Percentiles rank a stretch among this genome's conserved stretches.
phyloP scores from a whole-genome alignment of 2,797 vertebrate species.

The Chaetophractus vellerosus region DNA sequence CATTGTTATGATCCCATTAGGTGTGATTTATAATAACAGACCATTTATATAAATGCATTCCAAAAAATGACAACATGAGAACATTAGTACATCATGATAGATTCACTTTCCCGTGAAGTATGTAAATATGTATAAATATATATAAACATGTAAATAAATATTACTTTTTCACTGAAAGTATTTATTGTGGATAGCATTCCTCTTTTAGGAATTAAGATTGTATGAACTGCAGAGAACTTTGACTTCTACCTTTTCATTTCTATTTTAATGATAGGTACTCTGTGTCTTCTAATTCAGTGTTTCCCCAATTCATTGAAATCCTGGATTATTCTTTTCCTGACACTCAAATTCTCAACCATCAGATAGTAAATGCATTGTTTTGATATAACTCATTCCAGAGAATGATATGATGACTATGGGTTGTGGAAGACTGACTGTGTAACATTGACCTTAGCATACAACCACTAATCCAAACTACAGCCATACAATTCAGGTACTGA shows the following conservation, averaged over 20 bases:
- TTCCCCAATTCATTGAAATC: not conserved
- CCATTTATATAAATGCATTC: not conserved
- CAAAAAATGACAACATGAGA: slow-evolving; percentile 18
- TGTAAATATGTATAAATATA: not conserved
- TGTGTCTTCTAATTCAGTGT: slow-evolving; percentile 13
- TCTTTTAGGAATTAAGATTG: not conserved
- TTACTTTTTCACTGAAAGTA: not conserved
- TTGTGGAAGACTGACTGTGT: not conserved
- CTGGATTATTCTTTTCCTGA: not conserved
- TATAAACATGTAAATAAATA: not conserved
- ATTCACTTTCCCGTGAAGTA: not conserved
- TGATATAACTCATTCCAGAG: not conserved
- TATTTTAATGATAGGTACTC: not conserved
- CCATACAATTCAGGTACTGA: not conserved
- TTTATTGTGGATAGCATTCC: not conserved
- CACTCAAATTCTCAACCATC: not conserved
- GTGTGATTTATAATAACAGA: slow-evolving; percentile 7
- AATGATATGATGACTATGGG: not conserved
- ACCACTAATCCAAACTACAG: not conserved
- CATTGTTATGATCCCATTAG: not conserved
- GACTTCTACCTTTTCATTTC: not conserved
- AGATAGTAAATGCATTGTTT: not conserved
- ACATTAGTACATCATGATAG: not conserved
- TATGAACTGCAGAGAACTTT: not conserved
- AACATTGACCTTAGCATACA: not conserved